phyloP scores from a whole-genome alignment of 1,140 invertebrate species.

The Drosophila repleta region DNA sequence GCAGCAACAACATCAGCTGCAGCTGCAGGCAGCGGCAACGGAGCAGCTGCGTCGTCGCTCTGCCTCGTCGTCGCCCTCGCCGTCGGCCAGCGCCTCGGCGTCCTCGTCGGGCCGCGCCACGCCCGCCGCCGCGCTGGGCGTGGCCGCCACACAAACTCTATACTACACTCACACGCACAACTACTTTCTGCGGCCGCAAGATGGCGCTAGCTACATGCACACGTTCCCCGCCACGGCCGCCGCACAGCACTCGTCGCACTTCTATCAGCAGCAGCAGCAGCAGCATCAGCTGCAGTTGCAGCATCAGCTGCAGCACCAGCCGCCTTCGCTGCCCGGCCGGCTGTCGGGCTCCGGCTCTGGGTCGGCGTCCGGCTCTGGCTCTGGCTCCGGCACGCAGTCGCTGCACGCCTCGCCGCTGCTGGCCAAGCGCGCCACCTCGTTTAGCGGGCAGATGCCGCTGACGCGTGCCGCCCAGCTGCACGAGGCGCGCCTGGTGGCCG shows the following conservation, averaged over 20 bases:
- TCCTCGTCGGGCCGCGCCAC: slow-evolving; percentile 68
- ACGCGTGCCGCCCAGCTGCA: slow-evolving; percentile 43
- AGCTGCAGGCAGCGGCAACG: slow-evolving; percentile 57
- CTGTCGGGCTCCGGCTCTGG: slow-evolving; percentile 40
- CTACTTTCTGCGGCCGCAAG: slow-evolving; percentile 69
- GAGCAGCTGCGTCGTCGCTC: slow-evolving; percentile 59
- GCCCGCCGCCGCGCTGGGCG: slow-evolving; percentile 54
- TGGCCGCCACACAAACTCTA: slow-evolving; percentile 52
- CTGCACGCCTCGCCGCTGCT: slow-evolving; percentile 71
- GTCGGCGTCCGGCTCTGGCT: slow-evolving; percentile 20
- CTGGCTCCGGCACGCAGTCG: slow-evolving; percentile 62
- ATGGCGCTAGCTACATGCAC: slow-evolving; percentile 65
- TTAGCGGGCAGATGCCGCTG: slow-evolving; percentile 75
- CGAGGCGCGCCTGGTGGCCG: slow-evolving; percentile 69
- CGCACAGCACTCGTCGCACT: slow-evolving; percentile 45
- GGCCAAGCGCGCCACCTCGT: slow-evolving; percentile 79
- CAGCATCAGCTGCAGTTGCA: slow-evolving; percentile 46
- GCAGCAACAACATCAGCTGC: slow-evolving; percentile 76
- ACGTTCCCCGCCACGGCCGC: slow-evolving; percentile 64
- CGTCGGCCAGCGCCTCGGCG: slow-evolving; percentile 67
- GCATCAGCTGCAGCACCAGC: slow-evolving; percentile 56
- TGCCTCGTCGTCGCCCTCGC: slow-evolving; percentile 75
- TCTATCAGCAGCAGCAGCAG: slow-evolving; percentile 57
- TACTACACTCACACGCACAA: slow-evolving; percentile 67
- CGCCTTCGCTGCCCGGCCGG: slow-evolving; percentile 64